phyloP scores from a whole-genome alignment of 1,140 invertebrate species.

The Drosophila auraria region DNA sequence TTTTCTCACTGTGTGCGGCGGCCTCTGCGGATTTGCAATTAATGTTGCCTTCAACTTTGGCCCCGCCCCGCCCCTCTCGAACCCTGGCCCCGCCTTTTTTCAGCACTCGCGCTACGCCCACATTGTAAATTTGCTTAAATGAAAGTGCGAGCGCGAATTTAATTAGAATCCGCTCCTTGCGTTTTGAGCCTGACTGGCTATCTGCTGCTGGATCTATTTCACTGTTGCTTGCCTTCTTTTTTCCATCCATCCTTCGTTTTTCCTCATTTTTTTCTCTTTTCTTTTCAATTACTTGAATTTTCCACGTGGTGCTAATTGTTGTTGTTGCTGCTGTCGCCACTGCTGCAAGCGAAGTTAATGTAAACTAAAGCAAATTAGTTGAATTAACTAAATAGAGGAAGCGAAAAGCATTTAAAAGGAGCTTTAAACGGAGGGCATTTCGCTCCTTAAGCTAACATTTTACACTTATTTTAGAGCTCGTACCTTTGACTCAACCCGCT shows the following conservation, averaged over 20 bases:
- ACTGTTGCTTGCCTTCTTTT: constrained; percentile 3
- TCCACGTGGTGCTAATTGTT: constrained; percentile 53
- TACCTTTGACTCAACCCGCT: too few relatives aligned
- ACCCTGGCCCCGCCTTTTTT: constrained; percentile 7
- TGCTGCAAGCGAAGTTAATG: constrained; percentile 47
- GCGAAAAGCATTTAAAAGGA: not conserved
- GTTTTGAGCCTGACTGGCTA: constrained; percentile 45
- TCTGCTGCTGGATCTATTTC: constrained; percentile 55
- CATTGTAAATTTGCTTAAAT: constrained; percentile 78
- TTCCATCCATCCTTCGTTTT: not conserved
- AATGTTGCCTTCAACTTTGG: constrained; percentile 82
- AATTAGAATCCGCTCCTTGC: constrained; percentile 70
- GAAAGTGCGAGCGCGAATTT: constrained; percentile 81
- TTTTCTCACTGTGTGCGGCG: constrained; percentile 15
- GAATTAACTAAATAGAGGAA: constrained; percentile 43
- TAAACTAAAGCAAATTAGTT: constrained; percentile 63
- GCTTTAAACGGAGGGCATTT: too few relatives aligned
- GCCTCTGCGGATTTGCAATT: constrained; percentile 78
- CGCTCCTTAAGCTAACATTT: too few relatives aligned
- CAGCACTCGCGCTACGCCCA: constrained; percentile 17
- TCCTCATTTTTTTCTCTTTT: constrained; percentile 31
- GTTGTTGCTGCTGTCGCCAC: constrained; percentile 38
- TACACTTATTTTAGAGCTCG: too few relatives aligned
- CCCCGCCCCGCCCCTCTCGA: constrained; percentile 26
- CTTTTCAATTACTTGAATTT: constrained; percentile 54